Conservation (phyloP, 2,797 vertebrate species). For the Karalla daura region DNA sequence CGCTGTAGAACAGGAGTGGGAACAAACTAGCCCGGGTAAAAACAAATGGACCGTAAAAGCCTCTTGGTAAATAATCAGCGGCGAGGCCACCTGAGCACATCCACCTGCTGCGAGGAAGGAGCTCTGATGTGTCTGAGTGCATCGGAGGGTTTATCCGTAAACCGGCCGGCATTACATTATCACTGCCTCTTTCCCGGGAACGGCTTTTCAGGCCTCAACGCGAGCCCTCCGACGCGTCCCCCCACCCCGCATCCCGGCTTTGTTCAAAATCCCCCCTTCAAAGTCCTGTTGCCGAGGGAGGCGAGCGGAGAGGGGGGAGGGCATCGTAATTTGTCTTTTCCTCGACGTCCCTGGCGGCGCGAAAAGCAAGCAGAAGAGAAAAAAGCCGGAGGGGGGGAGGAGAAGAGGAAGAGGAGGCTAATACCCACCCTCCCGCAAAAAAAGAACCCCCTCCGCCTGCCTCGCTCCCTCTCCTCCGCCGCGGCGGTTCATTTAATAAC, state of each 20-base stretch:
- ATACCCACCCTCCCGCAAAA: no score
- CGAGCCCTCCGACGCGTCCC: constrained; percentile 51
- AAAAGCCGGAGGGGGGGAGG: constrained; percentile 31
- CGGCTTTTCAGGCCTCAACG: constrained; percentile 43
- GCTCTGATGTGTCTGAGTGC: constrained; percentile 35
- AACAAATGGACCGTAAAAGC: constrained; percentile 8
- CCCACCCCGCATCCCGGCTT: constrained; percentile 50
- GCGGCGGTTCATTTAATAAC: constrained; percentile 61
- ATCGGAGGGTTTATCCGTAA: constrained; percentile 54
- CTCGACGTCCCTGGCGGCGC: constrained; percentile 57
- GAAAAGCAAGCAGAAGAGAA: constrained; percentile 62
- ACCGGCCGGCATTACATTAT: constrained; percentile 51
- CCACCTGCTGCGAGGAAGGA: constrained; percentile 7
- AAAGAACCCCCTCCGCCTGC: constrained; percentile 24
- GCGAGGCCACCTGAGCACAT: constrained; percentile 3
- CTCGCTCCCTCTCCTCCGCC: constrained; percentile 25
- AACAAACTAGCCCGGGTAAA: not conserved
- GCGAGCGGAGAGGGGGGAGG: constrained; percentile 33
- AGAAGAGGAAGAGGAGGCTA: constrained; percentile 43
- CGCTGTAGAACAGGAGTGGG: no score
- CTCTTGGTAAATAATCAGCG: constrained; percentile 15
- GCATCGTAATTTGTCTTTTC: constrained; percentile 74
- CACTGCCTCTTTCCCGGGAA: constrained; percentile 27
- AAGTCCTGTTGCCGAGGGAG: constrained; percentile 50
- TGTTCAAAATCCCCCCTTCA: constrained; percentile 60